Evolutionary conservation across 2,113 vertebrate species (phyloP).

Genomic region (Haliaeetus leucogaster): DNA sequence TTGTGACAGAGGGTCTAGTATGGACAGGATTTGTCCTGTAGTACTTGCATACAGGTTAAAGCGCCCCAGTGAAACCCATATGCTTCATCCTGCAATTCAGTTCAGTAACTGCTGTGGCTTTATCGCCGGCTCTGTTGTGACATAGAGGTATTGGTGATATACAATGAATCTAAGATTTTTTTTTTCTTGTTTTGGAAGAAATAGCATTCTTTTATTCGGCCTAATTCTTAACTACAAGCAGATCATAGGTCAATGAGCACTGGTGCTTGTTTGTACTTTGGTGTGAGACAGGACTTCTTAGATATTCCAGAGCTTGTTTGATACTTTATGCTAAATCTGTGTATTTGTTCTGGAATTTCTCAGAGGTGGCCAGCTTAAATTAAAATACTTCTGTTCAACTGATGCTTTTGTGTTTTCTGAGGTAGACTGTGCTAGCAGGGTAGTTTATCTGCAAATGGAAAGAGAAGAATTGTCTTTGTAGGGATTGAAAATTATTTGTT

Average conservation of each 20-base stretch:
- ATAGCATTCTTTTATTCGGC: not conserved
- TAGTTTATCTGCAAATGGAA: not conserved
- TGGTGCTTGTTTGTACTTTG: not conserved
- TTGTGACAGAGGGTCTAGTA: not conserved
- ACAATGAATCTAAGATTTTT: not conserved
- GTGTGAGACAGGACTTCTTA: not conserved
- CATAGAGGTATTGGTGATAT: not conserved
- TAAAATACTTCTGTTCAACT: not conserved
- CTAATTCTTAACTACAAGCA: not conserved
- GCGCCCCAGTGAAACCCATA: accelerated
- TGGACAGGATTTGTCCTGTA: not conserved
- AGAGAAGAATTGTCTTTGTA: not conserved
- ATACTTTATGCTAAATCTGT: not conserved
- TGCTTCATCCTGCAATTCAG: not conserved
- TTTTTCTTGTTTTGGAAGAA: not conserved
- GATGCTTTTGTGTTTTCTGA: not conserved
- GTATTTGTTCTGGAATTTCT: not conserved
- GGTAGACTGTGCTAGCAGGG: not conserved
- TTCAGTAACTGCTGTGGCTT: not conserved
- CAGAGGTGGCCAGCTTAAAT: not conserved
- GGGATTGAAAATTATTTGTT: not conserved
- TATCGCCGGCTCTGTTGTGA: not conserved
- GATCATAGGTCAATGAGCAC: not conserved
- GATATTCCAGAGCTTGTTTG: not conserved
- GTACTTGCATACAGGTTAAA: not conserved